Evolutionary conservation across 2,797 vertebrate genomes (phyloP), one percentile per base, ranked within the genome.

Genomic region (Decapterus maruadsi): DNA sequence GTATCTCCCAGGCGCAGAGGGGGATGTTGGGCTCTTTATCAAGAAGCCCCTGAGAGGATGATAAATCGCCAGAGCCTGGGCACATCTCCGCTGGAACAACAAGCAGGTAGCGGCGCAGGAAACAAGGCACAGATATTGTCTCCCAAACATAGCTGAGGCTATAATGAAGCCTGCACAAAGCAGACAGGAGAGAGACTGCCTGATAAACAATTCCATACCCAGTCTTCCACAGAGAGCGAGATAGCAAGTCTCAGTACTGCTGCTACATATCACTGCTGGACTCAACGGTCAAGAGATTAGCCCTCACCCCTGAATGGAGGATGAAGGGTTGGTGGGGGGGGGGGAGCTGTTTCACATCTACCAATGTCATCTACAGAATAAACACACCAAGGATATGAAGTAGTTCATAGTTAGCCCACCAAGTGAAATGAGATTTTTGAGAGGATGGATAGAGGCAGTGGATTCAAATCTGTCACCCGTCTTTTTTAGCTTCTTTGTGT

Each of bases 121-220:
- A 95, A 93, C 91, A 91, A 86, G 87, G 81, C 68, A 73, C 71
- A 91, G 90, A 94, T 92, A 92, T 91, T 78, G 88, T 88, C 93
- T 92, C 82, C 84, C 90, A 78, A 91, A 92, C 87, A 88, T 46
- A 87, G 87, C 82, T 20, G 22, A 75, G 73, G 82, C 87, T 83
- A 80, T 92, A 93, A 94, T 91, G 89, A 94, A 93, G 89, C 87
- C 81, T 76, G 87, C 87, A 86, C 86, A 88, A 87, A 90, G 91
- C 79, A 84, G 87, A 90, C 87, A 85, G 84, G 71, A 80, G 80
- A 84, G 83, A 88, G 87, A 63, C 78, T 53, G 72, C 81, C 89
- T 83, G 88, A 92, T 93, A 93, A 92, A 93, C 89, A 91, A 91
- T 92, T 90, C 87, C 88, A 91, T 88, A 90, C 90, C 90, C 85